Evolutionary conservation across 2,797 vertebrate genomes (phyloP).

Genomic region (Parambassis ranga): DNA sequence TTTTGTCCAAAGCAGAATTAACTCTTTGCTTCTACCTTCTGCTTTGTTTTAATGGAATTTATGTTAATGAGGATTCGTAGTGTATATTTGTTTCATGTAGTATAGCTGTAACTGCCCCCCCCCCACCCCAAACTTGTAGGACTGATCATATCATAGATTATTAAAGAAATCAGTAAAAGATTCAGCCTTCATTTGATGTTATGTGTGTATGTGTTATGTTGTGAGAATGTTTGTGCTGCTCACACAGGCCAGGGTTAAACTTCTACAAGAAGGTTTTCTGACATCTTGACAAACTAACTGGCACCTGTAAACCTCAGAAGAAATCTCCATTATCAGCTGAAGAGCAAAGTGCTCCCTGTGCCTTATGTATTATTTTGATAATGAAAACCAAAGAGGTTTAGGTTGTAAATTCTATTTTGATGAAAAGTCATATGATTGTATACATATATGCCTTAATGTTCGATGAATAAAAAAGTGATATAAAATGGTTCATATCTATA

Average conservation of each 20-base stretch:
- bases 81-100: constrained; percentile 38
- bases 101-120: constrained; percentile 19
- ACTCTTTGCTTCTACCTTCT: constrained; percentile 19
- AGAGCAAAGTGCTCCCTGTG: constrained; percentile 60
- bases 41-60: constrained; percentile 13
- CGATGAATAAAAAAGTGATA: constrained; percentile 50
- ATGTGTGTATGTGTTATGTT: no score
- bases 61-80: not conserved
- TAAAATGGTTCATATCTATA: not conserved
- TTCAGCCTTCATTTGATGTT: constrained; percentile 23
- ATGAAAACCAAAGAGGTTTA: constrained; percentile 72
- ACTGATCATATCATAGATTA: constrained; percentile 31
- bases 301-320: constrained; percentile 22
- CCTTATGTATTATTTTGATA: constrained; percentile 71
- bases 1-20: constrained; percentile 46
- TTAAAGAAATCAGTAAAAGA: no score
- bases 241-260: constrained; percentile 26
- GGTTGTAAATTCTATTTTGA: constrained; percentile 66
- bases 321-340: constrained; percentile 10
- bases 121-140: constrained; percentile 8
- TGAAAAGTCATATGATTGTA: constrained; percentile 65
- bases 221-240: constrained; percentile 39
- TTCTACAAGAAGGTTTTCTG: constrained; percentile 20
- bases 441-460: constrained; percentile 64
- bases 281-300: constrained; percentile 35